Conservation (phyloP, 2,888 invertebrate genomes). For the Exocentrus adspersus region DNA sequence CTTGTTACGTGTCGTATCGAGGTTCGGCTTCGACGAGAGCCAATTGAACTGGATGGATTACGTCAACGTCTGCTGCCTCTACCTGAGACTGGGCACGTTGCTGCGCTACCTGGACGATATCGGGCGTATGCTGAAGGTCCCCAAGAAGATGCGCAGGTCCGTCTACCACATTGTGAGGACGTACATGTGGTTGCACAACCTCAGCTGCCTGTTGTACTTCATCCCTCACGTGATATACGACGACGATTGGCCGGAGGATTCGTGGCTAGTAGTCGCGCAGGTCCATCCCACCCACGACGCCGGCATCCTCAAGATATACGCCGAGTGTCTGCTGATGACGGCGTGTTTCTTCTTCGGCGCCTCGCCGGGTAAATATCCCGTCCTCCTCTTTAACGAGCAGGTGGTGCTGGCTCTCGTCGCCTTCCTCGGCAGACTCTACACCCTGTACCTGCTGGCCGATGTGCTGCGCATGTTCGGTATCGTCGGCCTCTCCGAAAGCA, state of each 20-base stretch:
- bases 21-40: neutral
- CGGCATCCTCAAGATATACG: neutral
- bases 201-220: neutral
- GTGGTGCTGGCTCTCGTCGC: conserved; percentile 29
- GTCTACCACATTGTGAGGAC: neutral
- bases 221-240: neutral
- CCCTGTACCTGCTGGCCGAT: conserved; percentile 47
- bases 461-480: conserved; percentile 50
- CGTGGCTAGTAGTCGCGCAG: neutral
- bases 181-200: neutral
- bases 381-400: too few species aligned
- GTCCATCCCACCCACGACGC: neutral
- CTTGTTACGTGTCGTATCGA: neutral
- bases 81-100: neutral
- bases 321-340: neutral
- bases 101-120: neutral
- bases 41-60: neutral
- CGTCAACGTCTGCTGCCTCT: neutral
- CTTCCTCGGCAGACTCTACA: conserved; percentile 48
- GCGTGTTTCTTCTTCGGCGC: conserved; percentile 50
- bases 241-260: neutral
- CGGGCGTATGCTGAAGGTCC: too few species aligned
- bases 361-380: too few species aligned
- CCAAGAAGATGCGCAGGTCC: neutral
- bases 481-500: conserved; percentile 57